Base-by-base conservation (phyloP, 2,797 vertebrate genomes). In the Lagothrix lagotricha region DNA sequence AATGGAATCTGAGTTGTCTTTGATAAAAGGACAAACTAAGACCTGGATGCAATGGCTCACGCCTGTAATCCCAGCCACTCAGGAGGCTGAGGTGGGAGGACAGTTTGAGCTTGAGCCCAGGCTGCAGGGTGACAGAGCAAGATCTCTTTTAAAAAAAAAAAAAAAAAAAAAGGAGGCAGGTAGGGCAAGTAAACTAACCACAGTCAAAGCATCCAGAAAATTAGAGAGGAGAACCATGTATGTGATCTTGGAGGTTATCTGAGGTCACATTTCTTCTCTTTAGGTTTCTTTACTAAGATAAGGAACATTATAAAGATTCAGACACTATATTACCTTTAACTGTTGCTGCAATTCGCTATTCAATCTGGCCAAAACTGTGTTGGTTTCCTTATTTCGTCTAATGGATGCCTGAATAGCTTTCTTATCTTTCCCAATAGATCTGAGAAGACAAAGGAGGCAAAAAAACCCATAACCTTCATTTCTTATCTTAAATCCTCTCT, bases 331-430 rank as follows among this genome's bases (percentile, higher is more conserved):
- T 98, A 99, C 99, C 99, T 99, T 99, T 98, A 99, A 98, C 81
- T 99, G 99, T 75, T 99, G 99, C 96, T 99, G 99, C 96, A 99
- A 98, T 99, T 99, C 99, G 98, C 99, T 99, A 98, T 99, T 99
- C 94, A 99, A 98, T 98, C 99, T 99, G 96, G 99, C 99, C 99
- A 99, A 98, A 98, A 99, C 99, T 54, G 99, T 99, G 98, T 99
- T 99, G 0, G 99, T 99, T 99, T 99, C 99, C 97, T 99, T 99
- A 98, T 99, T 99, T 98, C 99, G 99, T 99, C 99, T 99, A 98
- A 99, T 99, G 80, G 99, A 99, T 96, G 99, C 99, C 98, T 99
- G 99, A 98, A 99, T 99, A 36, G 99, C 99, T 98, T 99, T 99
- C 98, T 99, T 99, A 98, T 99, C 99, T 97, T 99, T 99, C 97